These are phyloP conservation scores for Clytia hemisphaerica DNA, from an alignment of 30 jellyfish, hydroid and myxozoan genomes.

Conservation along the genomic window DNA sequence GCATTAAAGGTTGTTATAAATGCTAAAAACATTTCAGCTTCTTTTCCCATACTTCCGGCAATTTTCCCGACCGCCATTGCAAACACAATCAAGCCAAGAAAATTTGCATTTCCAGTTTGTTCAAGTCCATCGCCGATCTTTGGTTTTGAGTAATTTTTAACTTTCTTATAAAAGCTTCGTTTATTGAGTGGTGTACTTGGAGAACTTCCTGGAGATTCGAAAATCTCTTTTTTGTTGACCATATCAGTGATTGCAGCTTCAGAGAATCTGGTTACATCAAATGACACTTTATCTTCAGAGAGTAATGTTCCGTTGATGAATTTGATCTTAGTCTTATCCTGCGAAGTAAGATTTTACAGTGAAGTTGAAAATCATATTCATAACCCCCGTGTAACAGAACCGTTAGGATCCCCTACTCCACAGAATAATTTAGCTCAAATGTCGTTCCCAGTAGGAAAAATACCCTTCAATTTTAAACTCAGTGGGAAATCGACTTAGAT, in stretches of 20 bases:
- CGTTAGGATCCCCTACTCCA: too few species aligned
- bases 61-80: slow-evolving; percentile 65
- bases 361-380: too few species aligned
- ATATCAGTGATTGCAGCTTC: slow-evolving; percentile 40
- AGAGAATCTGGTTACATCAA: slow-evolving; percentile 27
- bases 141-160: too few species aligned
- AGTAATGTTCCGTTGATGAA: slow-evolving; percentile 25
- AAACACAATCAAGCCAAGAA: slow-evolving; percentile 74
- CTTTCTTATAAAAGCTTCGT: too few species aligned
- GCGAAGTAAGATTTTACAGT: neutral
- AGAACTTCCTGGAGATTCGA: slow-evolving; percentile 38
- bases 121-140: slow-evolving; percentile 31
- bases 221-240: slow-evolving; percentile 19
- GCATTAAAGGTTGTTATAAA: slow-evolving; percentile 48
- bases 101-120: slow-evolving; percentile 54
- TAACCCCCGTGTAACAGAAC: too few species aligned
- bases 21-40: slow-evolving; percentile 48
- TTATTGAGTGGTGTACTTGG: too few species aligned
- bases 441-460: too few species aligned
- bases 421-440: too few species aligned
- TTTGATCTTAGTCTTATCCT: slow-evolving; percentile 64
- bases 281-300: slow-evolving; percentile 39
- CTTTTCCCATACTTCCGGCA: slow-evolving; percentile 66
- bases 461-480: too few species aligned
- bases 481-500: too few species aligned